phyloP scores from a whole-genome alignment of 1,140 invertebrate species.

The Brachionus manjavacas region DNA sequence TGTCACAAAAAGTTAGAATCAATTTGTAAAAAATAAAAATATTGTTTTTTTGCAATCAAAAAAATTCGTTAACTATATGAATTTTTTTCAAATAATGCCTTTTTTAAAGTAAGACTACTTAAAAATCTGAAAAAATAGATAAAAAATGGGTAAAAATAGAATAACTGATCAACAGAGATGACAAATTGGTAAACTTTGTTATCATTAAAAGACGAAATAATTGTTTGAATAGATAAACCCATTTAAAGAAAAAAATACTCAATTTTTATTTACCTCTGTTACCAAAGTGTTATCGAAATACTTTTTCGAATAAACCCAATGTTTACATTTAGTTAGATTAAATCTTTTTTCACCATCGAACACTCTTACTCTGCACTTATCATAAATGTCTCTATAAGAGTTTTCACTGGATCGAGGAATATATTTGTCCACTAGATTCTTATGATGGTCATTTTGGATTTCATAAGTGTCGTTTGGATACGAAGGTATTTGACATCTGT shows the following conservation, averaged over 20 bases:
- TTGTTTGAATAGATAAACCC: neutral
- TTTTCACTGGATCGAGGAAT: conserved; percentile 4
- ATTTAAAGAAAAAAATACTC: neutral
- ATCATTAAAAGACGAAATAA: too few species aligned
- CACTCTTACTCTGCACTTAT: neutral
- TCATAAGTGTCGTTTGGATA: neutral
- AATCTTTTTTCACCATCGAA: neutral
- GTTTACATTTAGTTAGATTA: neutral
- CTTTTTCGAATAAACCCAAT: conserved; percentile 29
- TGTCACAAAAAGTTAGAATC: too few species aligned
- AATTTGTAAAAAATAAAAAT: too few species aligned
- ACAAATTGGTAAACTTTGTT: too few species aligned
- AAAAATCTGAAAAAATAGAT: too few species aligned
- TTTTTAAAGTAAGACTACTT: too few species aligned
- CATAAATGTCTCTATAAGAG: neutral
- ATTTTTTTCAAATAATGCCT: too few species aligned
- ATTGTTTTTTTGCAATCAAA: too few species aligned
- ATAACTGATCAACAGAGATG: too few species aligned
- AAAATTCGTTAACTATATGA: too few species aligned
- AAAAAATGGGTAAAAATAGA: too few species aligned
- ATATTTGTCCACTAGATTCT: neutral
- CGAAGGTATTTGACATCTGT: neutral
- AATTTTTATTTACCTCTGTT: neutral
- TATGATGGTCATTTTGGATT: neutral
- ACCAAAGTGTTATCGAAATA: conserved; percentile 18